A percentile compares a stretch with the other conserved stretches of the same genome.
These are phyloP conservation scores for Hermaeophaga mercurialis DNA, from an alignment of 2,888 invertebrate genomes.

Conservation along the genomic window DNA sequence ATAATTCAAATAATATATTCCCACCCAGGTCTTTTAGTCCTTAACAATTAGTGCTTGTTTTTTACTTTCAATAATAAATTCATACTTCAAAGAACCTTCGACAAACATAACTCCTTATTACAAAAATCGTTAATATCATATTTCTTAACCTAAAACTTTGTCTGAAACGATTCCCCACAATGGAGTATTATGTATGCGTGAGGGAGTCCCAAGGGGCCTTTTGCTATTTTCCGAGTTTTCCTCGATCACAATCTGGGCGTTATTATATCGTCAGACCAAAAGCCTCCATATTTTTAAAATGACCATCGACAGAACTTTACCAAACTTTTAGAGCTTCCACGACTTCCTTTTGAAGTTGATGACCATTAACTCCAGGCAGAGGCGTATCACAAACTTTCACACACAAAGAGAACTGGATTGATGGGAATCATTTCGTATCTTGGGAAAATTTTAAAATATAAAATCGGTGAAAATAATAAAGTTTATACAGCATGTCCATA, in stretches of 20 bases:
- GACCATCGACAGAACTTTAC: background rate
- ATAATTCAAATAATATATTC: too few relatives aligned
- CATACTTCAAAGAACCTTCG: too few relatives aligned
- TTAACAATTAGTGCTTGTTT: too few relatives aligned
- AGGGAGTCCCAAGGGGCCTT: background rate
- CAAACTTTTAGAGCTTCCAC: background rate
- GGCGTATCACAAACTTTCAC: too few relatives aligned
- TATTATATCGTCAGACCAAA: background rate
- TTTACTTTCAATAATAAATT: background rate
- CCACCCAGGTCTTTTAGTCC: too few relatives aligned
- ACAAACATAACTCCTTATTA: too few relatives aligned
- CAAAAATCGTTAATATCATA: background rate
- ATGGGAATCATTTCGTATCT: too few relatives aligned
- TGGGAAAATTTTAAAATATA: too few relatives aligned
- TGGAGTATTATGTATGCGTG: background rate
- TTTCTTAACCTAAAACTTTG: background rate
- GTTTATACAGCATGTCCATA: too few relatives aligned
- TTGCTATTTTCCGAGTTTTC: background rate
- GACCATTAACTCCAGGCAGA: too few relatives aligned
- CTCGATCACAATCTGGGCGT: background rate
- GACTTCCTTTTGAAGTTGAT: background rate
- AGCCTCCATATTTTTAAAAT: background rate
- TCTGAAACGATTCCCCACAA: background rate
- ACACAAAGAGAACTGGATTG: too few relatives aligned
- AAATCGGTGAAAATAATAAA: too few relatives aligned